phyloP scores from a whole-genome alignment of 2,113 vertebrate genomes.

The Pithys albifrons region DNA sequence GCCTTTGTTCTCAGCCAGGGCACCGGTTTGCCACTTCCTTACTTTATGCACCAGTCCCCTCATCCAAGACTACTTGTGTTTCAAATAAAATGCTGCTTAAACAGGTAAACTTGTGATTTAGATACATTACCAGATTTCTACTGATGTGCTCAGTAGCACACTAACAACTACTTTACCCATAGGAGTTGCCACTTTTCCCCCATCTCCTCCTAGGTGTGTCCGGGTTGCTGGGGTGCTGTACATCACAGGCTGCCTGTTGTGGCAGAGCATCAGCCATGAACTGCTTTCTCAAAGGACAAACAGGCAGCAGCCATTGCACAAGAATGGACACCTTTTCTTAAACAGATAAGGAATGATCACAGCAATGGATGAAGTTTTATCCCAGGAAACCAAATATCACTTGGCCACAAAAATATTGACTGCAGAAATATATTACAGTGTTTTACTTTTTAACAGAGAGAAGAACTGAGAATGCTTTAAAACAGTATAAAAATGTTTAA shows the following conservation, averaged over 20 bases:
- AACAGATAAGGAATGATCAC: background rate
- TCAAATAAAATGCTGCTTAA: background rate
- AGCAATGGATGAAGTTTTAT: background rate
- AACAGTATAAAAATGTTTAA: background rate
- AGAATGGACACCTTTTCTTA: background rate
- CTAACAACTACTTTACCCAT: background rate
- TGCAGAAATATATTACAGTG: background rate
- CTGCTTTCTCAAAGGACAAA: background rate
- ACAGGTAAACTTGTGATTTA: background rate
- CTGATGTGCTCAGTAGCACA: background rate
- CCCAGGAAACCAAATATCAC: background rate
- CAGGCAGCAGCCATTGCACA: background rate
- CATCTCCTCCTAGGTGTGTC: background rate
- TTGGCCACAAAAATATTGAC: background rate
- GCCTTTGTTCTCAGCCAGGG: background rate
- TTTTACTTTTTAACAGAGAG: background rate
- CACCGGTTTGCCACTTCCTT: background rate
- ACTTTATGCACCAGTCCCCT: background rate
- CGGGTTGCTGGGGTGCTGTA: background rate
- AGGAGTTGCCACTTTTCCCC: background rate
- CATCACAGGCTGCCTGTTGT: background rate
- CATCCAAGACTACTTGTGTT: background rate
- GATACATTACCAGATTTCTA: background rate
- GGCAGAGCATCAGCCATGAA: background rate
- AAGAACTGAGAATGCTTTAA: background rate